Evolutionary conservation across 2,888 invertebrate species (phyloP), one percentile per base, ranked within the genome.

Genomic region (Lasioglossum figueresi): DNA sequence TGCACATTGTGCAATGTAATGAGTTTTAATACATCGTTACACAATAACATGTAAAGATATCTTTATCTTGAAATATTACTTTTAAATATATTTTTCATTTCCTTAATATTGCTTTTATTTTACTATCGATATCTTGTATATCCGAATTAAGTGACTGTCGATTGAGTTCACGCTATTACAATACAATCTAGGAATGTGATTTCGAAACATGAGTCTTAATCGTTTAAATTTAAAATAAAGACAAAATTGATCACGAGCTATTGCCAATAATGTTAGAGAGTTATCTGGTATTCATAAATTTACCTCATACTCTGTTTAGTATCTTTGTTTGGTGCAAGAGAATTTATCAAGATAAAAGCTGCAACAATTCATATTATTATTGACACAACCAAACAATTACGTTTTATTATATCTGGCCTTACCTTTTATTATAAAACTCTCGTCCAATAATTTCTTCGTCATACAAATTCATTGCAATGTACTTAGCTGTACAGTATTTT

Each of bases 61-160:
- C 63, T 40, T 16, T 43, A 71, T 10, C 14, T 34, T 79, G 45
- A 40, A 59, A 73, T 45, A 40, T 31, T 77, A 70, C 75, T 59
- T 73, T 71, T 76, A 84, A 82, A 76, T 87, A 88, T 68, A 83
- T 34, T 74, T 63, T 59, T 68, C 71, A 84, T 76, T 84, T 78
- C 63, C n/a, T 27, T 45, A 75, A 70, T 76, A 48, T 74, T n/a
- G 52, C 63, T 48, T 6, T 19, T 27, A 40, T 66, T 66, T 79
- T 1, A 45, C 40, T 63, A 68, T 43, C 43, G 3, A 59, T 45
- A 43, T 37, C n/a, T 56, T 34, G 37, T 52, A n/a, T 31, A 27
- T 48, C 4, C 68, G 1, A 43, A 59, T 78, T 23, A 72, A 59
- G 37, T 59, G 40, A 40, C 23, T 4, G 23, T 37, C 4, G 14